Base-by-base conservation (phyloP, 2,797 vertebrate species). In the Scarus forsteni region DNA sequence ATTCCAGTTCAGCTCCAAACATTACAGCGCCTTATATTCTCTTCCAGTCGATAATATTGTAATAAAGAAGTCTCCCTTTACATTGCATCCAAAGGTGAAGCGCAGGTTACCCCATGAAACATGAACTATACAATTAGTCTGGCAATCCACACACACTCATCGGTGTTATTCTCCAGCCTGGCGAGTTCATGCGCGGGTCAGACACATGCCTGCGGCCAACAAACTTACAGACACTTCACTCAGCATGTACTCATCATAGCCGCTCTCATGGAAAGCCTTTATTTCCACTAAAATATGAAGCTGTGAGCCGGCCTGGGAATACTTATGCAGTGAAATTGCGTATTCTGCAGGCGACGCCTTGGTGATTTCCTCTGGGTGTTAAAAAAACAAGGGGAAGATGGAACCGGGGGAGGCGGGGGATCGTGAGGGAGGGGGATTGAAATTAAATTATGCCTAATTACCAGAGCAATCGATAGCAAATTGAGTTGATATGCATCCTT, bases 391-490 rank as follows among this genome's bases (percentile, higher is more conserved):
- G 81, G 63, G 73, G 6, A 68, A 52, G 60, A 68, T 56, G 60
- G 74, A 80, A 81, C 18, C 1, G 68, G 45, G 48, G 56, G n/a
- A 70, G 70, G 60, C 16, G 45, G 68, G 62, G 61, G 58, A 13
- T 3, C 27, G 27, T 27, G 27, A 27, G 27, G 27, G 27, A 27
- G 14, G 10, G 35, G 34, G 75, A 73, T 72, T 15, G 50, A 80
- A 90, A 92, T 92, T 88, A 77, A 90, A 90, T 92, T 88, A 88
- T 44, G 76, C 62, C 85, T 91, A 92, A 93, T 92, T 92, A 87
- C 79, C 76, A 81, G 85, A 74, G 79, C 69, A 87, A 85, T 90
- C 80, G 36, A 92, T 89, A 69, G 65, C 75, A 88, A 90, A 92
- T 90, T 90, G 88, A 92, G 89, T 89, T 85, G 83, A 89, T 87